These are phyloP conservation scores for Tamias sibiricus DNA, from an alignment of 2,113 vertebrate genomes.

Conservation along the genomic window DNA sequence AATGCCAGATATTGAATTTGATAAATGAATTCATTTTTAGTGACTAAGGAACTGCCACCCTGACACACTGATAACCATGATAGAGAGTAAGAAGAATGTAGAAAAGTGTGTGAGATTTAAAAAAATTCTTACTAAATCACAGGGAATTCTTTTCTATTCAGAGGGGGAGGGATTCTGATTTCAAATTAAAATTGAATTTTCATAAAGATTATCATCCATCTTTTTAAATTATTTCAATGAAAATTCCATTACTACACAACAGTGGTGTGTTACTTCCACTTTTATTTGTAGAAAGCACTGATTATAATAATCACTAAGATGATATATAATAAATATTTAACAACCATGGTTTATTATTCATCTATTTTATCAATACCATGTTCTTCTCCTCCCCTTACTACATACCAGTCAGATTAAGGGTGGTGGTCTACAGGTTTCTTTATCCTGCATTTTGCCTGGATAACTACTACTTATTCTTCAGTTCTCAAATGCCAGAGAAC, in stretches of 20 bases:
- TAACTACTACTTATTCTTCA: neutral
- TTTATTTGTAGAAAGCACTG: neutral
- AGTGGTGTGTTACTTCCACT: neutral
- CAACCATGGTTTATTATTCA: neutral
- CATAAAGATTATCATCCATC: neutral
- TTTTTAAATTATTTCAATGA: constrained; percentile 17
- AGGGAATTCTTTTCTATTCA: constrained; percentile 19
- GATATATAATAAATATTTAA: neutral
- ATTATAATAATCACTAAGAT: neutral
- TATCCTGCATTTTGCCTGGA: neutral
- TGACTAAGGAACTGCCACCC: neutral
- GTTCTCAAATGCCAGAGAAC: neutral
- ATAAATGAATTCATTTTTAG: constrained; percentile 20
- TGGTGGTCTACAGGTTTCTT: neutral
- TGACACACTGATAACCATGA: neutral
- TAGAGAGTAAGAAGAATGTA: neutral
- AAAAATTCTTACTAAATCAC: neutral
- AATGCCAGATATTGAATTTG: neutral
- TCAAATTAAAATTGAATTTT: constrained; percentile 47
- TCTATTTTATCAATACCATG: neutral
- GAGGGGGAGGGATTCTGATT: neutral
- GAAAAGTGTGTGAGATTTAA: neutral
- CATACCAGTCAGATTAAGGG: neutral
- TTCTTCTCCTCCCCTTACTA: neutral
- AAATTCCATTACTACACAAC: constrained; percentile 28